Conservation (phyloP, 2,888 invertebrate genomes). For the Erebia palarica region DNA sequence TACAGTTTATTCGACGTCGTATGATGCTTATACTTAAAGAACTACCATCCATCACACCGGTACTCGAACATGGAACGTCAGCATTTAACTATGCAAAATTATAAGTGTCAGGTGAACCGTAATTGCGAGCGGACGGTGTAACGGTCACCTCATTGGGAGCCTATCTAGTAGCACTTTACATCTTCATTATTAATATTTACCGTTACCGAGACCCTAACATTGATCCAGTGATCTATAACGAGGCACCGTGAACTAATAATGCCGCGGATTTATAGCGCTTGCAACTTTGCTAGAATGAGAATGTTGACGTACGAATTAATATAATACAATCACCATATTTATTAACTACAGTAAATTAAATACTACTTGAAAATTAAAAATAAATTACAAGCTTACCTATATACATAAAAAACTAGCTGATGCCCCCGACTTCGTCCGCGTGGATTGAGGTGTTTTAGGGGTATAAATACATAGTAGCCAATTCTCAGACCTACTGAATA, state of each 20-base stretch:
- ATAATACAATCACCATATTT: no score
- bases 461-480: no score
- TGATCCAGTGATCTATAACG: constrained; percentile 28
- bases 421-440: no score
- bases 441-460: no score
- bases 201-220: constrained; percentile 26
- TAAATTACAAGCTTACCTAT: neutral
- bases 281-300: neutral
- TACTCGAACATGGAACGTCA: constrained; percentile 27
- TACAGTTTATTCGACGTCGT: no score
- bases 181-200: constrained; percentile 35
- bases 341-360: no score
- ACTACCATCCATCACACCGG: constrained; percentile 23
- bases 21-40: no score
- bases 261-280: neutral
- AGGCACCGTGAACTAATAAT: constrained; percentile 15
- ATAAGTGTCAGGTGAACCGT: constrained; percentile 42
- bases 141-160: constrained; percentile 29
- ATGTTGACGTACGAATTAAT: neutral
- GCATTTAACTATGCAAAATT: constrained; percentile 41
- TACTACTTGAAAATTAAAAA: no score
- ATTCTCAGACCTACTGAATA: no score
- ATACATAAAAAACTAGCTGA: no score
- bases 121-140: constrained; percentile 27
- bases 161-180: constrained; percentile 18